Conservation (phyloP, 2,888 invertebrate genomes). For the Autographa gamma region DNA sequence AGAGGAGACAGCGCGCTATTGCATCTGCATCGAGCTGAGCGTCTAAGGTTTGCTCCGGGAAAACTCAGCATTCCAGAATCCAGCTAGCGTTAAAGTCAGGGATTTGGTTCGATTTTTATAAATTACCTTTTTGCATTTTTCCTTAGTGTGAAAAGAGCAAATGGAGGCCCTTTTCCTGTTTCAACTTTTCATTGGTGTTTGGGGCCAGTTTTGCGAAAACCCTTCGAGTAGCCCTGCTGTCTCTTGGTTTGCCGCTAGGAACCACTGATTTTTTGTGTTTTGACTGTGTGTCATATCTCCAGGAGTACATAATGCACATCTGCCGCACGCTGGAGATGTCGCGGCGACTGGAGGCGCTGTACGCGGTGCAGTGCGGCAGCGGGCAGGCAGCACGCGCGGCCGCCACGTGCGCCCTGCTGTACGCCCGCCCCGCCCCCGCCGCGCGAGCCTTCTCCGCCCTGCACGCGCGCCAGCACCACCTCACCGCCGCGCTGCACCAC, state of each 20-base stretch:
- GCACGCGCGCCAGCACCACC: conserved; percentile 86
- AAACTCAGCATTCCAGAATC: too few species aligned
- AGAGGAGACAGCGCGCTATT: too few species aligned
- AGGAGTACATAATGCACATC: conserved; percentile 91
- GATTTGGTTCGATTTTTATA: too few species aligned
- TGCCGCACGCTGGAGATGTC: conserved; percentile 92
- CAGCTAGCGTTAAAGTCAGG: too few species aligned
- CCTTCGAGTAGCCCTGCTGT: too few species aligned
- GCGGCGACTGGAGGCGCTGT: conserved; percentile 91
- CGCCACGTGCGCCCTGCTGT: conserved; percentile 94
- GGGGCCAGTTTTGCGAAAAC: too few species aligned
- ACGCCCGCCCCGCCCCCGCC: conserved; percentile 88
- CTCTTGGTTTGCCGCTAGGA: not conserved
- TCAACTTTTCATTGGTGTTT: too few species aligned
- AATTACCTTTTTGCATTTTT: too few species aligned
- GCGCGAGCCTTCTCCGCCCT: conserved; percentile 91
- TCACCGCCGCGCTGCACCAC: conserved; percentile 82
- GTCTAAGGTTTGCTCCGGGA: too few species aligned
- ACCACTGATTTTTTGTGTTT: not conserved
- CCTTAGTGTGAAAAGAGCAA: too few species aligned
- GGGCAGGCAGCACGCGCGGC: conserved; percentile 93
- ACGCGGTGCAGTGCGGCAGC: conserved; percentile 92
- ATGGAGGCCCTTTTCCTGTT: too few species aligned
- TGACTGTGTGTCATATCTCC: conserved; percentile 33
- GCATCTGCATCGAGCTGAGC: too few species aligned